Base-by-base conservation (phyloP, 2,797 vertebrate genomes). In the Semaprochilodus insignis region DNA sequence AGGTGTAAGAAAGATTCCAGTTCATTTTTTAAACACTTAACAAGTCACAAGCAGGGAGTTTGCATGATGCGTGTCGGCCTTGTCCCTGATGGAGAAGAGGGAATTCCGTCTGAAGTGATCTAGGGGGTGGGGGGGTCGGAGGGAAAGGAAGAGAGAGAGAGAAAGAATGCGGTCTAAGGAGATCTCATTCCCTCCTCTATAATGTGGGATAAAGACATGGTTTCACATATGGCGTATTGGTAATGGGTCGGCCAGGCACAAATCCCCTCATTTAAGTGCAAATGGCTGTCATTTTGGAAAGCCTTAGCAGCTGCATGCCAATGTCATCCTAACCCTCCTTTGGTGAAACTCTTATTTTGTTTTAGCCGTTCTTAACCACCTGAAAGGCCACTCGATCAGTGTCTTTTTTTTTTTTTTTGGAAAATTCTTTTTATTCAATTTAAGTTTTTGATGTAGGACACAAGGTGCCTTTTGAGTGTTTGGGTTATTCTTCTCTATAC, bases 251-350 rank as follows among this genome's bases (percentile, higher is more conserved):
- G 93, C 95, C 92, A 94, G 94, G 94, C 95, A 95, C 96, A 96
- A 95, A 95, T 96, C 96, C 96, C 94, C 95, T 97, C 96, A 97
- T 97, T 95, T 97, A 97, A 96, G 96, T 96, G 96, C 96, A 97
- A 97, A 97, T 97, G 94, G 95, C 95, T 95, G 92, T 95, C 96
- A 90, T 92, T 94, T 88, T 88, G 92, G 87, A 91, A 88, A 90
- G 84, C 86, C 88, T 79, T 85, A 91, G 91, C 93, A 91, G 92
- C 91, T 92, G 91, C 90, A 91, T 54, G 88, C 85, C 90, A 92
- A 90, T 93, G 91, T 93, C 93, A 91, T 89, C 71, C 84, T 83
- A 86, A 81, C 78, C 75, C 86, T 65, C 75, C 86, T 65, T 80
- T 82, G 57, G 81, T 75, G 67, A 82, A 79, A 76, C 77, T 59